phyloP scores from a whole-genome alignment of 30 jellyfish, hydroid and myxozoan species.

The Mastigias papua region DNA sequence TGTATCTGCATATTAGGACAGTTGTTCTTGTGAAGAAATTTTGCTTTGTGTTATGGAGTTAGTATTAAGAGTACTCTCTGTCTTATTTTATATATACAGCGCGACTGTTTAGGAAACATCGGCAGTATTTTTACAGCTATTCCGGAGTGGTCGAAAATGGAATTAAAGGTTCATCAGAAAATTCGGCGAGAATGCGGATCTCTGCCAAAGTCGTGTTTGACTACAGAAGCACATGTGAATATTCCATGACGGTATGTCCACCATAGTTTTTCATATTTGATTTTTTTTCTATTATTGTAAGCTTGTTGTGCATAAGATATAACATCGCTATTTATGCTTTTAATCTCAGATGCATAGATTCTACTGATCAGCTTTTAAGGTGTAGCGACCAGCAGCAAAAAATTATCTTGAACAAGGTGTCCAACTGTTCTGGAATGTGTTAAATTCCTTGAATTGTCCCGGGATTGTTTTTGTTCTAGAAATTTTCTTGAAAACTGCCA shows the following conservation, averaged over 20 bases:
- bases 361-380: too few relatives aligned
- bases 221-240: slow-evolving; percentile 54
- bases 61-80: not conserved
- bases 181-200: slow-evolving; percentile 72
- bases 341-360: too few relatives aligned
- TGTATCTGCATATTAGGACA: too few relatives aligned
- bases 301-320: too few relatives aligned
- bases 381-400: too few relatives aligned
- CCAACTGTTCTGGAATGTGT: too few relatives aligned
- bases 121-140: slow-evolving; percentile 62
- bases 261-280: not conserved
- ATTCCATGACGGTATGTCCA: slow-evolving; percentile 64
- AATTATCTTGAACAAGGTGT: too few relatives aligned
- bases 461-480: too few relatives aligned
- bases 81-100: slow-evolving; percentile 2
- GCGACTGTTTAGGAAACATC: slow-evolving; percentile 52
- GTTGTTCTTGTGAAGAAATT: too few relatives aligned
- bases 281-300: not conserved
- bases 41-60: not conserved
- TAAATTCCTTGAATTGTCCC: too few relatives aligned
- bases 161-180: slow-evolving; percentile 76
- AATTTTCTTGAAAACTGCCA: too few relatives aligned
- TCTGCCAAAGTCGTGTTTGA: slow-evolving; percentile 63
- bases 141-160: slow-evolving; percentile 83
- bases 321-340: too few relatives aligned